Evolutionary conservation across 2,113 vertebrate genomes (phyloP), one percentile per base, ranked within the genome.

Genomic region (Progne subis): DNA sequence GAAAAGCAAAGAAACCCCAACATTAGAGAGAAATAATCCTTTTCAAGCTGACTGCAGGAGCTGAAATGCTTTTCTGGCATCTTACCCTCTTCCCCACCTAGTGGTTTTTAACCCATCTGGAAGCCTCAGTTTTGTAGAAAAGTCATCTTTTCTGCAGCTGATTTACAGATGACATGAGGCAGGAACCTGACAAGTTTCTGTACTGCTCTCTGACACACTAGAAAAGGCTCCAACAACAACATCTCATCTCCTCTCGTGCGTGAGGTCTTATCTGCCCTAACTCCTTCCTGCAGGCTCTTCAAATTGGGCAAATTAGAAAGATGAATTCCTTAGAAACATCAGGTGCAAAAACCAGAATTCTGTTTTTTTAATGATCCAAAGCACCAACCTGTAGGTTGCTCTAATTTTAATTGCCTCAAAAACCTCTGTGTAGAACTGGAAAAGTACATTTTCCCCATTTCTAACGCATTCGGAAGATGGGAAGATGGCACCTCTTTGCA

Each of bases 21-120:
- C 88, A 94, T 85, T 55, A 94, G 63, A 96, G 94, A 91, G 61
- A 67, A 96, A 78, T 65, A 94, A 95, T 86, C 86, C 79, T 96
- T 97, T 94, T 82, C 85, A 92, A 94, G 89, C 65, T 65, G 53
- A 85, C 95, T 90, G 76, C 16, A 10, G 82, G 57, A 95, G 56
- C 56, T 47, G 49, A 71, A 96, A 76, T 63, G 80, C 69, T 82
- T 82, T 92, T 92, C 86, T 91, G 76, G 92, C 80, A 87, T 86
- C 37, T 78, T 60, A 77, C 84, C 88, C 96, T 94, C 86, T 67
- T 89, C 67, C 90, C 70, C 57, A 83, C 75, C 52, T 71, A 65
- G n/a, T 34, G 71, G 71, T 37, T 83, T 88, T 95, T 87, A 89
- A 88, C 77, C 50, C 23, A 0, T 46, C 61, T n/a, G 75, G 86